phyloP scores from a whole-genome alignment of 2,797 vertebrate species.

The Pyrrhura leucotis region DNA sequence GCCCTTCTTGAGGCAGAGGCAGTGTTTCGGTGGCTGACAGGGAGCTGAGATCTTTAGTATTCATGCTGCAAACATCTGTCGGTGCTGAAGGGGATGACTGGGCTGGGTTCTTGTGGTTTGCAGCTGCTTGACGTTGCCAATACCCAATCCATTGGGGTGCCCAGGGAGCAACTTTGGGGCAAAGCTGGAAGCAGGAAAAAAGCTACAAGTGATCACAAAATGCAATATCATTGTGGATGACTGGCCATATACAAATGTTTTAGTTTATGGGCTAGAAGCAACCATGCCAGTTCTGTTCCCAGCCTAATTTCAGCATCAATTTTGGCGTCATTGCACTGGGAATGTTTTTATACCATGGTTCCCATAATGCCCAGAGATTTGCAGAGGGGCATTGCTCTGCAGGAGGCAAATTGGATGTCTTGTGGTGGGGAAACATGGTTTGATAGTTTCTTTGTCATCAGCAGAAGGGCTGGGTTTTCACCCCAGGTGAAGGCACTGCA shows the following conservation, averaged over 20 bases:
- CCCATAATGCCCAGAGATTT: not conserved
- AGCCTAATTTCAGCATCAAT: slow-evolving; percentile 44
- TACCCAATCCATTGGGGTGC: not conserved
- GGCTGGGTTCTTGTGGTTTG: not conserved
- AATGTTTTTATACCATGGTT: slow-evolving; percentile 29
- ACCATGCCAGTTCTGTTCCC: not conserved
- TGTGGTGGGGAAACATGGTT: not conserved
- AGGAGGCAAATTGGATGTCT: not conserved
- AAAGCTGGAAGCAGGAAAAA: not conserved
- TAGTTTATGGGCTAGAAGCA: not conserved
- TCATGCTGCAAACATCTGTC: not conserved
- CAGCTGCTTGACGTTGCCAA: not conserved
- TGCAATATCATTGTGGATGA: not conserved
- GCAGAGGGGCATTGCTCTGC: not conserved
- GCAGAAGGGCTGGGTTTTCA: not conserved
- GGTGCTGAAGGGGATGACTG: not conserved
- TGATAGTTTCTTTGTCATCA: not conserved
- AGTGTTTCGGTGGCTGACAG: not conserved
- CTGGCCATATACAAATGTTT: fast-evolving
- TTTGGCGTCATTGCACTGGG: not conserved
- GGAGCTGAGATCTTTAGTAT: not conserved
- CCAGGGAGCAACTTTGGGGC: not conserved
- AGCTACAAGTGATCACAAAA: not conserved
- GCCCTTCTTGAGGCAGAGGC: not conserved
- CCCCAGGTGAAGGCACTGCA: fast-evolving